Base-by-base conservation (phyloP, 2,113 vertebrate genomes). In the Struthidea cinerea region DNA sequence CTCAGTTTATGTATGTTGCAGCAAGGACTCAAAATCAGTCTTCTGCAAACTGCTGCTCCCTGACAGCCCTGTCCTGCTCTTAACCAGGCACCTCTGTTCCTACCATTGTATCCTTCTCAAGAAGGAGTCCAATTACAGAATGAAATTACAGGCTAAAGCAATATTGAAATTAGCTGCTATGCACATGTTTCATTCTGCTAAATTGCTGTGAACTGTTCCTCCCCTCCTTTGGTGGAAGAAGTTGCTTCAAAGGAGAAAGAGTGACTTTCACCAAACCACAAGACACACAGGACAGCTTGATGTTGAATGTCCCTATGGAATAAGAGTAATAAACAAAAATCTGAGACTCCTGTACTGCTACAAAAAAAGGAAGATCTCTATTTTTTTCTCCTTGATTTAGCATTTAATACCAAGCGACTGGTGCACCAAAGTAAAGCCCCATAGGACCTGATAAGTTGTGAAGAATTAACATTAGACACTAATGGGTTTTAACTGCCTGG, bases 391-490 rank as follows among this genome's bases (percentile, higher is more conserved):
- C 28, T 78, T 53, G n/a, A 17, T 67, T 87, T 92, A 84, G 11
- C 11, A 30, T 80, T 93, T 90, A 37, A 11, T 24, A 46, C 5
- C 41, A 71, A 68, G 71, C 13, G 42, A 18, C 27, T 42, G 3
- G 64, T 52, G 28, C n/a, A 37, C 32, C 41, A 64, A 86, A 64
- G 13, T 30, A 73, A 91, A 93, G 61, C 19, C 64, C 71, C 83
- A 32, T 3, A 71, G 44, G 65, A 84, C 18, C 11, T 33, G 71
- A 28, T 74, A 61, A 69, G 6, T 17, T 90, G 64, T 92, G 88
- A 96, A 89, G 61, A 92, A 93, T 94, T 90, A 78, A 65, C 76
- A 50, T 68, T 41, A 87, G 79, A 84, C 79, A 44, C 13, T 87
- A 84, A 89, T 56, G 39, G 44, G 24, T 81, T 77, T n/a, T 76